Conservation (phyloP, 2,113 vertebrate species). For the Varanus komodoensis region DNA sequence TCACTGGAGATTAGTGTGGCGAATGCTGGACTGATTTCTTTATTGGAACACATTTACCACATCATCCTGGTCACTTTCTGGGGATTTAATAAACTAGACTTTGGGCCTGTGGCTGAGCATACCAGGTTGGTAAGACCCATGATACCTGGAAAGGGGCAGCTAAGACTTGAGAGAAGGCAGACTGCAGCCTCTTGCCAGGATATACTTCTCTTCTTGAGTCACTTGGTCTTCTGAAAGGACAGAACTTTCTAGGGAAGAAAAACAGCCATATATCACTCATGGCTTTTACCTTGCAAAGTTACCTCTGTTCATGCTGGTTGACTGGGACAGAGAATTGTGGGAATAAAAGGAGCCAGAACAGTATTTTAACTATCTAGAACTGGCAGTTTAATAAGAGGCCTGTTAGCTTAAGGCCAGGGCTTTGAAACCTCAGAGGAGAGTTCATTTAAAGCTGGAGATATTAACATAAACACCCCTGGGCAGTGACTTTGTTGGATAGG, state of each 20-base stretch:
- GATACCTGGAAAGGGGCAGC: background rate
- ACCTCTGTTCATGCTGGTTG: background rate
- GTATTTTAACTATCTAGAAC: constrained; percentile 45
- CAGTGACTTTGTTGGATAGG: constrained; percentile 57
- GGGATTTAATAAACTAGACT: constrained; percentile 25
- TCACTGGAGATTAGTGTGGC: constrained; percentile 42
- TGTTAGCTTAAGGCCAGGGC: constrained; percentile 63
- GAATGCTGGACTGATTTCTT: constrained; percentile 28
- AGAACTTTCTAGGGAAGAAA: background rate
- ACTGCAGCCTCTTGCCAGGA: background rate
- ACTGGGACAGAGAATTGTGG: background rate
- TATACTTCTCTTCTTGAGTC: background rate
- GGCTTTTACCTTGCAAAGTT: constrained; percentile 9
- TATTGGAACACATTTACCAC: constrained; percentile 55
- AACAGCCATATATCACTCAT: background rate
- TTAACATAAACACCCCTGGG: constrained; percentile 60
- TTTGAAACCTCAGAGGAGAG: constrained; percentile 59
- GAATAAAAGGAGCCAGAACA: constrained; percentile 2
- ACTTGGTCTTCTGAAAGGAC: background rate
- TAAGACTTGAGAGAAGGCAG: background rate
- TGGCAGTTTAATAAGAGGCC: constrained; percentile 69
- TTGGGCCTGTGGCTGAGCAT: background rate
- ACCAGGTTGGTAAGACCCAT: constrained; percentile 39
- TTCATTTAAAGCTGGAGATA: constrained; percentile 58
- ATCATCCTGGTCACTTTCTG: constrained; percentile 11